A percentile compares a stretch with the other conserved stretches of the same genome.
These are phyloP conservation scores for Disparrhopalites patrizii DNA, from an alignment of 2,888 invertebrate genomes.

Conservation along the genomic window DNA sequence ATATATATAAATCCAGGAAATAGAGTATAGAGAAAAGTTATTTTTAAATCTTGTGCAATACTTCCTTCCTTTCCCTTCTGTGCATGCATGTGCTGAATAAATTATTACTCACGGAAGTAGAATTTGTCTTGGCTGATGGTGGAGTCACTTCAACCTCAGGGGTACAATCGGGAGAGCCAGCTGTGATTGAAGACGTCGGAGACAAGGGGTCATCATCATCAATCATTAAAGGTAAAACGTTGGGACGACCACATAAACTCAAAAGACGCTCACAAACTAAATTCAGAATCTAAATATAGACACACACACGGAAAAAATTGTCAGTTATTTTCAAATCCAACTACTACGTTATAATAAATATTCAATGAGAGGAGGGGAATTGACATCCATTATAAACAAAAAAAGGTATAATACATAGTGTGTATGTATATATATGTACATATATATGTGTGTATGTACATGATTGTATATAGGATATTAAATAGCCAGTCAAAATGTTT, in stretches of 20 bases:
- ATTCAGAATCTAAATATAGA: constrained; percentile 66
- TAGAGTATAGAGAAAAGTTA: too few relatives aligned
- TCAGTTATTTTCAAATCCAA: too few relatives aligned
- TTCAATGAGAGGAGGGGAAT: too few relatives aligned
- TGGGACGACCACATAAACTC: constrained; percentile 64
- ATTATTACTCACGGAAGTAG: neutral
- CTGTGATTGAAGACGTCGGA: constrained; percentile 42
- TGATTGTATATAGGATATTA: neutral
- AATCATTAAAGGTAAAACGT: constrained; percentile 58
- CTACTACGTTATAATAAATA: too few relatives aligned
- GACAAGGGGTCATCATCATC: constrained; percentile 48
- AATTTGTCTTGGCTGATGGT: constrained; percentile 48
- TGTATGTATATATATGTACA: neutral
- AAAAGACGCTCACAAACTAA: constrained; percentile 72
- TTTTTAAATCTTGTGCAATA: too few relatives aligned
- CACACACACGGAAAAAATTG: neutral
- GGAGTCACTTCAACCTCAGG: constrained; percentile 51
- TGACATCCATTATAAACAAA: too few relatives aligned
- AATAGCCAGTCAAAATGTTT: constrained; percentile 32
- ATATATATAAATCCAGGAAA: too few relatives aligned
- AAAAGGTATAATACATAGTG: neutral
- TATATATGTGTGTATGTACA: too few relatives aligned
- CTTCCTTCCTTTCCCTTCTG: too few relatives aligned
- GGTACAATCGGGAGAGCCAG: constrained; percentile 45
- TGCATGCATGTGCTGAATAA: too few relatives aligned